Evolutionary conservation across 2,888 invertebrate genomes (phyloP), one percentile per base, ranked within the genome.

Genomic region (Mystacides longicornis): DNA sequence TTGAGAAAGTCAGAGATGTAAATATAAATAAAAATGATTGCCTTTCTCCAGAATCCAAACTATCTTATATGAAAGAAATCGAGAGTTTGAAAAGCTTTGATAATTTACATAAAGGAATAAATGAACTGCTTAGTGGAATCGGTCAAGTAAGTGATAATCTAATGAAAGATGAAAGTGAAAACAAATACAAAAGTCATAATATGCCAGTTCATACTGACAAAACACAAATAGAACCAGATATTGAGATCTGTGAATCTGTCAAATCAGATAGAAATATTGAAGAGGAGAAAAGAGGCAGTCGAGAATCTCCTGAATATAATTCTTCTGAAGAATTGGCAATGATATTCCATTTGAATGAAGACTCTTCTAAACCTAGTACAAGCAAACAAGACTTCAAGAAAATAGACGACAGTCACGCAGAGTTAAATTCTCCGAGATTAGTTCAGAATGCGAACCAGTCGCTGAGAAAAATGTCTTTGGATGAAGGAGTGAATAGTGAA

Each of bases 251-350:
- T 64, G 65, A 69, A 19, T 63, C 67, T 27, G 67, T 69, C 47
- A 71, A 71, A 19, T 65, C 68, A 7, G 74, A 73, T 66, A 68
- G 68, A 52, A 68, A 52, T 1, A 23, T 52, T 11, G 46, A 37
- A 46, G 57, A 57, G 11, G 54, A 58, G n/a, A 23, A 60, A 68
- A 46, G 64, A 67, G 56, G 65, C 63, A 23, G 67, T 60, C 52
- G 62, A 57, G 65, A 68, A 67, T 68, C 76, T 18, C 81, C 81
- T 55, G 81, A 81, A 67, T 82, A 82, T 65, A 82, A 82, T 67
- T 82, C 82, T 11, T 81, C 81, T 49, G 82, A 82, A 65, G 82
- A 82, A 66, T 69, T 82, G 62, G 81, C 82, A 22, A 81, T 81
- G 64, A 82, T 82, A 64, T 82, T 82, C 66, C 81, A 81, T 64